Evolutionary conservation across 2,113 vertebrate genomes (phyloP).

Genomic region (Bujurquina vittata): DNA sequence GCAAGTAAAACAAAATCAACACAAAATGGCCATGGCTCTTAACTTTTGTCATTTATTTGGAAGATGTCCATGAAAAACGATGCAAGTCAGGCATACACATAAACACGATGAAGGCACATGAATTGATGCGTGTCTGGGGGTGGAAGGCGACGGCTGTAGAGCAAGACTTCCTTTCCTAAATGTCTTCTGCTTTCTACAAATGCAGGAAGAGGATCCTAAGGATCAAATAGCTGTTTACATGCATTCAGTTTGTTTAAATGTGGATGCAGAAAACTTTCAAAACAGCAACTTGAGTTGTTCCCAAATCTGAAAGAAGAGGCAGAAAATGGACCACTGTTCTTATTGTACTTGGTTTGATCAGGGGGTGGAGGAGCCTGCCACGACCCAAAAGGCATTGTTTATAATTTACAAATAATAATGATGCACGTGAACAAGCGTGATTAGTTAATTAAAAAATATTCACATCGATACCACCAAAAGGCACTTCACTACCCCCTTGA

Average conservation of each 20-base stretch:
- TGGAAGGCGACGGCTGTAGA: conserved; percentile 35
- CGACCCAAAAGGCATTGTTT: neutral
- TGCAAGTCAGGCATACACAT: conserved; percentile 81
- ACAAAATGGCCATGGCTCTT: conserved; percentile 53
- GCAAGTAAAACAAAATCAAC: conserved; percentile 40
- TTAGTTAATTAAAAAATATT: conserved; percentile 16
- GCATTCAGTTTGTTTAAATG: conserved; percentile 22
- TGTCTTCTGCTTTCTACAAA: conserved; percentile 9
- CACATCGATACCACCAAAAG: conserved; percentile 49
- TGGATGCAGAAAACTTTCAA: conserved; percentile 10
- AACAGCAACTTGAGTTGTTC: conserved; percentile 16
- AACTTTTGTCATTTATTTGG: conserved; percentile 81
- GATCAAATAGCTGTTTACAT: conserved; percentile 34
- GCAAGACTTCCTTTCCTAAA: conserved; percentile 4
- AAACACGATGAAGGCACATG: conserved; percentile 90
- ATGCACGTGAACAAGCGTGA: conserved; percentile 33
- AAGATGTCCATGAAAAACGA: conserved; percentile 78
- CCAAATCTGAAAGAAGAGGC: neutral
- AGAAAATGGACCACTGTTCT: neutral
- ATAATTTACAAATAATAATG: conserved; percentile 35
- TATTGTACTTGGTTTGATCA: conserved; percentile 36
- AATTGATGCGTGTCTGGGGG: conserved; percentile 68
- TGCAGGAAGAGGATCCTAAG: neutral
- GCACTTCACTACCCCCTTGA: conserved; percentile 58
- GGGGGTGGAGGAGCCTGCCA: conserved; percentile 10